These are phyloP conservation scores for Okamejei kenojei DNA, from an alignment of 2,797 vertebrate species.

Conservation along the genomic window DNA sequence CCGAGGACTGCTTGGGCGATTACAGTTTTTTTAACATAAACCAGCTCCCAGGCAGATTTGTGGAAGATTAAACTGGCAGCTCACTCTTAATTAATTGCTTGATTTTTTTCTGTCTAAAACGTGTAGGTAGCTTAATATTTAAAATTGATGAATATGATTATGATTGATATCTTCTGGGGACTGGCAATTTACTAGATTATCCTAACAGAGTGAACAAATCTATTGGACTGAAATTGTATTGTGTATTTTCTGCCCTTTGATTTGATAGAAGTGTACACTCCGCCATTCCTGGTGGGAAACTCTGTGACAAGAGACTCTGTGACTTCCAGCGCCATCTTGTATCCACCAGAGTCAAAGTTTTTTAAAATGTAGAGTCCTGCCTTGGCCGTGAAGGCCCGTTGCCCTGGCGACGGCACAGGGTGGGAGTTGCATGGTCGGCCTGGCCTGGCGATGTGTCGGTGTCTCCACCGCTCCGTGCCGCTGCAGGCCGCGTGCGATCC, in stretches of 20 bases:
- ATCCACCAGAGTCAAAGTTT: no score
- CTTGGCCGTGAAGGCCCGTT: no score
- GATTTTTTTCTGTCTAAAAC: background rate
- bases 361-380: no score
- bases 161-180: background rate
- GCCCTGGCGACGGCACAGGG: no score
- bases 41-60: background rate
- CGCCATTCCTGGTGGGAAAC: no score
- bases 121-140: background rate
- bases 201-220: background rate
- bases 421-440: no score
- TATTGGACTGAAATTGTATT: background rate
- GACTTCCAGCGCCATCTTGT: no score
- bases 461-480: no score
- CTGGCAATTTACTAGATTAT: background rate
- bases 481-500: no score
- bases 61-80: slow-evolving; percentile 24
- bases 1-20: background rate
- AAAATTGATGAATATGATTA: slow-evolving; percentile 12
- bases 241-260: background rate
- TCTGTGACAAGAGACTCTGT: no score
- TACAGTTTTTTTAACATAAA: background rate
- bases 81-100: background rate
- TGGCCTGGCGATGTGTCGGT: no score
- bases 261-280: no score